phyloP scores from a whole-genome alignment of 2,797 vertebrate species.

The Fundulus diaphanus region DNA sequence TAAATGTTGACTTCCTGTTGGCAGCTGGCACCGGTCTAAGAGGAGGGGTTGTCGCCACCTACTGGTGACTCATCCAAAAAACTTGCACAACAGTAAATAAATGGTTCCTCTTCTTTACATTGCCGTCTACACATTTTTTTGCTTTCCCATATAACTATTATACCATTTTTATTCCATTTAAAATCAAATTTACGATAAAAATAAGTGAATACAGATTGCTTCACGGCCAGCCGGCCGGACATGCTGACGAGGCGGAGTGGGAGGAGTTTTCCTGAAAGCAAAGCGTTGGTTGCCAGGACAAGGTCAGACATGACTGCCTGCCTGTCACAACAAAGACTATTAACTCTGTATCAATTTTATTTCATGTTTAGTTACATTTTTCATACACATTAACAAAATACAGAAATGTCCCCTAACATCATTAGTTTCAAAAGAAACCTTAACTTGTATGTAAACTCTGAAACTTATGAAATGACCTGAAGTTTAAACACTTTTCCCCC shows the following conservation, averaged over 20 bases:
- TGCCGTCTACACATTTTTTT: neutral
- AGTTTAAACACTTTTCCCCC: too few species aligned
- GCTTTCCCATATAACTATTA: neutral
- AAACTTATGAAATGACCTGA: too few species aligned
- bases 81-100: neutral
- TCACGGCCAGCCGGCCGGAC: neutral
- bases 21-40: constrained; percentile 3
- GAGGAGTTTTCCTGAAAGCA: neutral
- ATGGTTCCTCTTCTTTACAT: neutral
- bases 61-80: constrained; percentile 8
- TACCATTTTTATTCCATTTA: neutral
- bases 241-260: neutral
- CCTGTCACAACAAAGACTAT: neutral
- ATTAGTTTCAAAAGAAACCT: too few species aligned
- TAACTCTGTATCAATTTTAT: too few species aligned
- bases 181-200: neutral
- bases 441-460: too few species aligned
- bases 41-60: constrained; percentile 10
- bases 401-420: too few species aligned
- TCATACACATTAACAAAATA: too few species aligned
- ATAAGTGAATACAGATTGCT: neutral
- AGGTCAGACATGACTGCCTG: neutral
- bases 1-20: constrained; percentile 72
- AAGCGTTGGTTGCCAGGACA: neutral
- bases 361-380: too few species aligned